These are phyloP conservation scores for Oncorhynchus mykiss DNA, from an alignment of 2,113 vertebrate species.

Conservation along the genomic window DNA sequence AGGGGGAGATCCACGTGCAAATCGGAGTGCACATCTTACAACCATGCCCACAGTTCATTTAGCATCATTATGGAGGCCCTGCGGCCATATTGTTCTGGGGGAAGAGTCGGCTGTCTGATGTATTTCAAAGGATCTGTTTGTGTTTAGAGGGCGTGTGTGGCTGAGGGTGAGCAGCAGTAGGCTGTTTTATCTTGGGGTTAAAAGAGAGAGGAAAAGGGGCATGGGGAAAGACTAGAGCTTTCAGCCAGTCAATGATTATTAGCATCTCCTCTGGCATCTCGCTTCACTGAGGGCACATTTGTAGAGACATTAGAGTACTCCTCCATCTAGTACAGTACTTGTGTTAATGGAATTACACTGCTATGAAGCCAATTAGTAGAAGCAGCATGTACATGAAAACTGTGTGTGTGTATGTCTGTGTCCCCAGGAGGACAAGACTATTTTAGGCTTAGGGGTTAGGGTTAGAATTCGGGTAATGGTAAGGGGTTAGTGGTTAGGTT, in stretches of 20 bases:
- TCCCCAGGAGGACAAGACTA: no score
- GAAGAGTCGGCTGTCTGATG: neutral
- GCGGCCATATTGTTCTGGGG: neutral
- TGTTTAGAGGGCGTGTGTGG: neutral
- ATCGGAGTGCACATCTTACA: conserved; percentile 23
- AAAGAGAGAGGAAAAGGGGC: neutral
- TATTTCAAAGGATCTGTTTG: neutral
- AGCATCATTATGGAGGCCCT: neutral
- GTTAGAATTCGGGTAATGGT: no score
- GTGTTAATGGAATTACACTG: neutral
- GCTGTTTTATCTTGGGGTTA: neutral
- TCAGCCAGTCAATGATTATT: neutral
- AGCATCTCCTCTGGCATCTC: neutral
- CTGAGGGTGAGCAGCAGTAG: neutral
- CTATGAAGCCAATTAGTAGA: neutral
- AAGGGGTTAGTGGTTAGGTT: no score
- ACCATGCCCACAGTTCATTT: conserved; percentile 16
- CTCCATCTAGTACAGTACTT: neutral
- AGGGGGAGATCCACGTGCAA: conserved; percentile 23
- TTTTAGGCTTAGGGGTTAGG: no score
- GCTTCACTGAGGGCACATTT: neutral
- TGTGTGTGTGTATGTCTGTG: neutral
- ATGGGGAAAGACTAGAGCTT: neutral
- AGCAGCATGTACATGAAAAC: neutral
- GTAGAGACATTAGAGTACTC: neutral